These are phyloP conservation scores for Drosophila neotestacea DNA, from an alignment of 2,888 invertebrate species.

Conservation along the genomic window DNA sequence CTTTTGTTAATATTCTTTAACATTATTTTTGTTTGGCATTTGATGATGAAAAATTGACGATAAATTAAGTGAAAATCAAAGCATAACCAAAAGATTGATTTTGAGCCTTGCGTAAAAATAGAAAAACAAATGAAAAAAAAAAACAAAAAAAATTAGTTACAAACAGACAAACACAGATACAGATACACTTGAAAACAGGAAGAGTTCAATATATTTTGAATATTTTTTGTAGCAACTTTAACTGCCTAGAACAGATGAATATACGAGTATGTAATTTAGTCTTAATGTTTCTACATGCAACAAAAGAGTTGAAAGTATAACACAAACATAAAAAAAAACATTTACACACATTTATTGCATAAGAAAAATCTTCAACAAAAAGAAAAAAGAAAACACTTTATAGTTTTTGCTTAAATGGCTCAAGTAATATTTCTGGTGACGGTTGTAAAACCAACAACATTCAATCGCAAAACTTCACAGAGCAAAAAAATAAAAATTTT, in stretches of 20 bases:
- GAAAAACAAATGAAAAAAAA: not conserved
- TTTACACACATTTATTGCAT: constrained; percentile 4
- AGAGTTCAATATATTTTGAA: constrained; percentile 61
- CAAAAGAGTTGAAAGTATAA: constrained; percentile 29
- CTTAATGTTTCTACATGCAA: constrained; percentile 53
- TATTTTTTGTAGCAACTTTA: constrained; percentile 75
- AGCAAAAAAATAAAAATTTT: constrained; percentile 44
- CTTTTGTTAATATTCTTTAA: constrained; percentile 25
- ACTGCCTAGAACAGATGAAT: constrained; percentile 80
- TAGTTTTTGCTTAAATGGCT: constrained; percentile 29
- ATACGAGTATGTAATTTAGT: constrained; percentile 65
- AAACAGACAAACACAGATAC: constrained; percentile 40
- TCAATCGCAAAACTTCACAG: constrained; percentile 22
- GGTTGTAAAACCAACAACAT: constrained; percentile 48
- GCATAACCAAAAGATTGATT: constrained; percentile 56
- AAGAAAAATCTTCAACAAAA: constrained; percentile 8
- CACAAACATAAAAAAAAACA: constrained; percentile 8
- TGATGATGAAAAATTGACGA: constrained; percentile 6
- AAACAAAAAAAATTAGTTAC: constrained; percentile 15
- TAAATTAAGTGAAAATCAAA: constrained; percentile 31
- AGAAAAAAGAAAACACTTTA: constrained; percentile 28
- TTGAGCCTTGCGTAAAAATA: constrained; percentile 58
- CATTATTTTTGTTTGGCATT: constrained; percentile 35
- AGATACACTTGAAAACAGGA: constrained; percentile 47
- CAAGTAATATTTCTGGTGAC: constrained; percentile 50